Conservation (phyloP, 1,140 invertebrate species). For the Eumaeus atala region DNA sequence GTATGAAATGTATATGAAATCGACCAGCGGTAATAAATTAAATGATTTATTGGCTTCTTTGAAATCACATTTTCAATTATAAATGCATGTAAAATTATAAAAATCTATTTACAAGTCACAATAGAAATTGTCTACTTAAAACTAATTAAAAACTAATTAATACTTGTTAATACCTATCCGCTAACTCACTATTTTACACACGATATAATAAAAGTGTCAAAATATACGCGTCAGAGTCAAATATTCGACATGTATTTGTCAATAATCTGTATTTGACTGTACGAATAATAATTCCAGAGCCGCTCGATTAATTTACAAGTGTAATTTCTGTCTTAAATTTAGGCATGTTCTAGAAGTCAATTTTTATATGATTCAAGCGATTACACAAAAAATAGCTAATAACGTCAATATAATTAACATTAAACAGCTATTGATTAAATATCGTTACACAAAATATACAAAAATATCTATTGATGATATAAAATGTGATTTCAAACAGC, state of each 20-base stretch:
- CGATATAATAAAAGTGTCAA: conserved; percentile 7
- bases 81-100: conserved; percentile 53
- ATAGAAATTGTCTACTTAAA: conserved; percentile 61
- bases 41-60: conserved; percentile 17
- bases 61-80: conserved; percentile 48
- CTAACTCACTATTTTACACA: conserved; percentile 15
- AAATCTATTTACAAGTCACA: conserved; percentile 37
- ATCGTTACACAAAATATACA: conserved; percentile 18
- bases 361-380: no score
- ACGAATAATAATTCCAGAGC: neutral
- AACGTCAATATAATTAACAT: no score
- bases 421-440: conserved; percentile 2
- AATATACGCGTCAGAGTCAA: conserved; percentile 11
- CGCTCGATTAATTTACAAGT: no score
- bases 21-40: no score
- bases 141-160: conserved; percentile 60
- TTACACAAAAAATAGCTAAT: no score
- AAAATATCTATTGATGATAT: conserved; percentile 14
- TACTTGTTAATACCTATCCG: conserved; percentile 31
- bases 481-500: conserved; percentile 38
- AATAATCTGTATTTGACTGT: neutral
- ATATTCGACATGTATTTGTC: neutral
- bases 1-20: neutral
- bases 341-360: no score
- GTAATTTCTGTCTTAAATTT: no score